Evolutionary conservation across 1,140 invertebrate species (phyloP), one percentile per base, ranked within the genome.

Genomic region (Megalonaias nervosa): DNA sequence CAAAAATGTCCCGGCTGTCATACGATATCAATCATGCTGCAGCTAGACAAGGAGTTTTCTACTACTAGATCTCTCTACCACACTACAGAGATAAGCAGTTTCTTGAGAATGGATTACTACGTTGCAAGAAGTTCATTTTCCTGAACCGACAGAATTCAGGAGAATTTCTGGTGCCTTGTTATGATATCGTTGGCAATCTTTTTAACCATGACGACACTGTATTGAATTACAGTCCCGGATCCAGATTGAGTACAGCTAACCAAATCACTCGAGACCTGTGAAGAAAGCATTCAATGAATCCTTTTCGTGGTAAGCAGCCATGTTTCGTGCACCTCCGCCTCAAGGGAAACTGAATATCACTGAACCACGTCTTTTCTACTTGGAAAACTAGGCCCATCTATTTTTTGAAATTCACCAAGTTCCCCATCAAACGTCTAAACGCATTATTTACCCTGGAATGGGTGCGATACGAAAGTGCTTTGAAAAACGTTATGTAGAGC

Each of bases 101-200:
- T 74, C 80, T 92, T 12, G 81, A 85, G 31, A 86, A 86, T 60
- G 89, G 89, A 17, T 75, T 91, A n/a, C 74, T 86, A 19, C 85
- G 92, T 14, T 92, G 92, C 82, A 87, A 91, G 71, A 91, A 91
- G 77, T 92, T 91, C 81, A 75, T 92, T 5, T 87, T 87, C 74
- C 76, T 92, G 26, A 92, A 91, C 82, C 82, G 85, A 67, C 81
- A 85, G 11, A 88, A 91, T 75, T 79, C 87, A 14, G 88, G 90
- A 38, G 79, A 85, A 38, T 92, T 92, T 77, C 82, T 92, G 19
- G 91, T 92, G 4, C 91, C 92, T 0, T 92, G 92, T 81, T 92
- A 92, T 73, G 92, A 92, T 76, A 91, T 90, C 80, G 91, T 92
- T 26, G 91, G 91, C 23, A 23, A 23, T 9, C 60, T 70, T n/a